Percentiles rank a stretch among this genome's conserved stretches.
Conservation (phyloP, 1,140 invertebrate genomes). For the Varroa destructor region DNA sequence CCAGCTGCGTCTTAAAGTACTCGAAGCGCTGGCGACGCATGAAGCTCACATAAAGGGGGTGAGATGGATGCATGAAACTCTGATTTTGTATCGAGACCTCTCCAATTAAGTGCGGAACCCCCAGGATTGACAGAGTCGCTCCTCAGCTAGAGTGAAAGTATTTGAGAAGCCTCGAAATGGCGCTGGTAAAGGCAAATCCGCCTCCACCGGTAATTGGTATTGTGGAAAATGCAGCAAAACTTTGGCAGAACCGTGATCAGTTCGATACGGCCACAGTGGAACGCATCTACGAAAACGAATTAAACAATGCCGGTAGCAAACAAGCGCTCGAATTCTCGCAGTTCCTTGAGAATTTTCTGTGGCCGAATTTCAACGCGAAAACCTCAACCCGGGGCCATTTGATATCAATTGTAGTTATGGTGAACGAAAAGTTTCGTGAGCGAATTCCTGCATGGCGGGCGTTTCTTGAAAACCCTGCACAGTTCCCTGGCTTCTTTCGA, state of each 20-base stretch:
- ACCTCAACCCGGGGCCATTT: conserved; percentile 57
- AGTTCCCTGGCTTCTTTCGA: conserved; percentile 76
- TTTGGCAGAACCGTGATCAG: conserved; percentile 34
- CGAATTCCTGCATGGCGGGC: conserved; percentile 87
- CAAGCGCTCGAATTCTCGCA: conserved; percentile 95
- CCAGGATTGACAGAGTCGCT: background rate
- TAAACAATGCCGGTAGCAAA: conserved; percentile 62
- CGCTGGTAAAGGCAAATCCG: background rate
- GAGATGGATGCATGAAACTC: too few species aligned
- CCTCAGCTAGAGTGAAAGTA: background rate
- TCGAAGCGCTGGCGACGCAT: too few species aligned
- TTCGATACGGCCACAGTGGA: conserved; percentile 61
- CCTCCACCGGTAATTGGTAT: conserved; percentile 6
- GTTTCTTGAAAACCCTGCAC: conserved; percentile 61
- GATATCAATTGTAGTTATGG: conserved; percentile 88
- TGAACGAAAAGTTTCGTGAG: conserved; percentile 97
- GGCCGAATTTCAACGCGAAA: conserved; percentile 79
- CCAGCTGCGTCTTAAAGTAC: too few species aligned
- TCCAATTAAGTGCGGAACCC: too few species aligned
- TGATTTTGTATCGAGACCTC: too few species aligned
- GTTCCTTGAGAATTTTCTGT: conserved; percentile 89
- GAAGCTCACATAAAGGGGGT: too few species aligned
- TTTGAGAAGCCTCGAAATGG: background rate
- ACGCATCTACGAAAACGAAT: conserved; percentile 65
- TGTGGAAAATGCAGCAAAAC: conserved; percentile 24